phyloP scores from a whole-genome alignment of 2,113 vertebrate genomes.

The Vimba vimba region DNA sequence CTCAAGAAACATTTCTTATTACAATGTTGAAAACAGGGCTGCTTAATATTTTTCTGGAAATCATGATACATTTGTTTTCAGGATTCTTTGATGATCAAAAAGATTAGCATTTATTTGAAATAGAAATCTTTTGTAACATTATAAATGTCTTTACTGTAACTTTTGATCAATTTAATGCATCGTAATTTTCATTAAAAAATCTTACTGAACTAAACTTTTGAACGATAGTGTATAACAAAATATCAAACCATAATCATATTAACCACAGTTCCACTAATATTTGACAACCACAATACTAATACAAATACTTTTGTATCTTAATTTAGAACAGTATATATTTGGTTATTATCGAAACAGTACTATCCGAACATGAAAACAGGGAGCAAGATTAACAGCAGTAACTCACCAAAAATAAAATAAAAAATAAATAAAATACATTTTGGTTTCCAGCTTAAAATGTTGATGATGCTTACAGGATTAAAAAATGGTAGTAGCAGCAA shows the following conservation, averaged over 20 bases:
- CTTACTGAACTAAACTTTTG: neutral
- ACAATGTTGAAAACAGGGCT: no score
- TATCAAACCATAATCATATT: neutral
- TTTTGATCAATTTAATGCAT: neutral
- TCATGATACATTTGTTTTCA: no score
- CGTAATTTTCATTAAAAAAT: neutral
- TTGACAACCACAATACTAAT: neutral
- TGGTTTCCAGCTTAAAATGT: neutral
- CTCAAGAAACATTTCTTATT: no score
- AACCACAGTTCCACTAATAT: neutral
- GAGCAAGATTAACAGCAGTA: no score
- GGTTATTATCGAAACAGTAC: no score
- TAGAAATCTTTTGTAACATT: no score
- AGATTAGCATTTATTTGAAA: neutral
- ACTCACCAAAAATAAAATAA: no score
- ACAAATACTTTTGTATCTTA: neutral
- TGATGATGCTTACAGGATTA: neutral
- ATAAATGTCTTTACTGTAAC: neutral
- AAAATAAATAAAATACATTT: neutral
- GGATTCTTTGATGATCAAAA: neutral
- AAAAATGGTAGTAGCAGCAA: neutral
- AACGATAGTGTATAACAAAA: neutral
- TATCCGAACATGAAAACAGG: no score
- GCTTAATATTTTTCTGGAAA: no score
- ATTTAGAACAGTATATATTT: no score